Evolutionary conservation across 2,113 vertebrate species (phyloP).

Genomic region (Onychostruthus taczanowskii): DNA sequence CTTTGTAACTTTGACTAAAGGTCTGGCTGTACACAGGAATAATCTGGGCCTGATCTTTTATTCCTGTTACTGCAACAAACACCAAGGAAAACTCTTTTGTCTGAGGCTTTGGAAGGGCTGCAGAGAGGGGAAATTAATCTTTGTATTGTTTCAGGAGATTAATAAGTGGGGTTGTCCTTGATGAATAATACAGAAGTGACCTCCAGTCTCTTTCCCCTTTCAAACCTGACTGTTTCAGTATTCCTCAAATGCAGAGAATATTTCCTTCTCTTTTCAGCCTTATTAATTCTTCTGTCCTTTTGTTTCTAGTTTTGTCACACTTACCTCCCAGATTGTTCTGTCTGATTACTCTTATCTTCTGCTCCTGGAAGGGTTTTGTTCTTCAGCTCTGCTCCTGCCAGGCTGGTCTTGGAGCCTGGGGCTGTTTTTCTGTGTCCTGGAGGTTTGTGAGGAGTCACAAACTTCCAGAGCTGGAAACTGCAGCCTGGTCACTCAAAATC

Average conservation of each 20-base stretch:
- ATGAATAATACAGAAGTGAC: not conserved
- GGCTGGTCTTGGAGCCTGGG: not conserved
- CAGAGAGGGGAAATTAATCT: constrained; percentile 15
- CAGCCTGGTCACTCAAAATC: not conserved
- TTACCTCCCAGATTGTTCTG: not conserved
- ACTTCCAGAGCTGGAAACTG: not conserved
- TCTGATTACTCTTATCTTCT: not conserved
- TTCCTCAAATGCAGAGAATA: not conserved
- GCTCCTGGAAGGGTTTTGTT: not conserved
- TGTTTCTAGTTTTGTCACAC: not conserved
- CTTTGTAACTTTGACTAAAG: not conserved
- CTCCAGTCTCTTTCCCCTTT: not conserved
- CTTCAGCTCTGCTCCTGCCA: not conserved
- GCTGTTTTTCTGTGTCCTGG: not conserved
- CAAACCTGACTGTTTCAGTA: not conserved
- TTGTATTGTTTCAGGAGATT: not conserved
- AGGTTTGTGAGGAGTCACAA: not conserved
- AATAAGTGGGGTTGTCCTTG: not conserved
- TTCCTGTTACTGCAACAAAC: not conserved
- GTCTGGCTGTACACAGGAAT: not conserved
- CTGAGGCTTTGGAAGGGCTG: not conserved
- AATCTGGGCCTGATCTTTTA: not conserved
- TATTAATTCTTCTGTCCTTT: not conserved
- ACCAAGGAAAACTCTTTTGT: not conserved
- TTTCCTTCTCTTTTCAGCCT: not conserved